Base-by-base conservation (phyloP, 1,140 invertebrate species). In the Hormaphis cornu region DNA sequence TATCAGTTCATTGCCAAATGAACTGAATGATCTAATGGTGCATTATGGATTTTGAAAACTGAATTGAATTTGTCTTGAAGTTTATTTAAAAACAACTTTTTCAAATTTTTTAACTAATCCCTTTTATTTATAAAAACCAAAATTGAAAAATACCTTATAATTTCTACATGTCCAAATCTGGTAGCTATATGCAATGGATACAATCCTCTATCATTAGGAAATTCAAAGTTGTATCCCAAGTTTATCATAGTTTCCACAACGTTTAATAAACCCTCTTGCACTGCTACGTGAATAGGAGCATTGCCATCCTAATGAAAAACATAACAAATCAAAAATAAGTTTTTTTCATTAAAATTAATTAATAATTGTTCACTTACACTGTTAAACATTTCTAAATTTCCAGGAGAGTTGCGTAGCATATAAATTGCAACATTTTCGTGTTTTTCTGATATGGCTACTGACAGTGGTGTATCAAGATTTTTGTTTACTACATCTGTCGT, bases 91-190 rank as follows among this genome's bases (percentile, higher is more conserved):
- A n/a, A n/a, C n/a, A n/a, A n/a, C n/a, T n/a, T n/a, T n/a, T n/a
- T n/a, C n/a, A n/a, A n/a, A n/a, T n/a, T n/a, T n/a, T n/a, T n/a
- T n/a, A n/a, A n/a, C n/a, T n/a, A n/a, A n/a, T n/a, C n/a, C n/a
- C n/a, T n/a, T n/a, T n/a, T n/a, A 30, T 33, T 26, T 30, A 54
- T 18, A 28, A 10, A 20, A 14, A 33, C 14, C 20, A 53, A 20
- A 54, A 58, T 4, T 40, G 40, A 9, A 56, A 76, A 77, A 5
- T 66, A 66, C 61, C 66, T 54, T 40, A 69, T 28, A 56, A 69
- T 69, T 37, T 69, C 66, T 14, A 54, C 24, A 54, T 69, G 52
- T 30, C 66, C 66, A 54, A 54, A 10, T 30, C 20, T 69, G 3
- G 66, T 30, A 40, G 66, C 66, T 53, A 69, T 69, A 33, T 69